phyloP scores from a whole-genome alignment of 2,888 invertebrate species.

The Drosophila nigritarsus region DNA sequence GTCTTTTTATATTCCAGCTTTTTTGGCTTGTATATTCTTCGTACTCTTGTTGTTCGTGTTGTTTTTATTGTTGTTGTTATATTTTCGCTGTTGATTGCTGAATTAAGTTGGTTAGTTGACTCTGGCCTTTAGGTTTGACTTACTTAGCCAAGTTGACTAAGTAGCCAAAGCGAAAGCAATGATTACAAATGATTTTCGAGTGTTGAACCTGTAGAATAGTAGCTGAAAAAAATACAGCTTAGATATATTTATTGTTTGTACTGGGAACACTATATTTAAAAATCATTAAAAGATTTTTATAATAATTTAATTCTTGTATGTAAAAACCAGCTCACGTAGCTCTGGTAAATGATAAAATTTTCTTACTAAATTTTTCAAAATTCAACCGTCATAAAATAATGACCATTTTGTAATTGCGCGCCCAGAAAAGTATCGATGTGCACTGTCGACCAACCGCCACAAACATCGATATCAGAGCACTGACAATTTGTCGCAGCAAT shows the following conservation, averaged over 20 bases:
- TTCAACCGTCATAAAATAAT: not conserved
- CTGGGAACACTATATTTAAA: not conserved
- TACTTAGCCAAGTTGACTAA: constrained; percentile 1
- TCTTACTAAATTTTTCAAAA: not conserved
- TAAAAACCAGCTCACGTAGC: not conserved
- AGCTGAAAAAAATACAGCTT: not conserved
- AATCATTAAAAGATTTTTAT: not conserved
- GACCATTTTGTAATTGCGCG: not conserved
- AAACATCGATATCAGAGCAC: not conserved
- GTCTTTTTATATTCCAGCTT: constrained; percentile 57
- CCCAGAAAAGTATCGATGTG: not conserved
- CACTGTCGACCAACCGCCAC: constrained; percentile 28
- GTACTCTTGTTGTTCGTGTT: constrained; percentile 32
- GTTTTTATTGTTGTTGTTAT: constrained; percentile 30
- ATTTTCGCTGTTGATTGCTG: constrained; percentile 72
- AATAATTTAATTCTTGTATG: not conserved
- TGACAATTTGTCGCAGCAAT: not conserved
- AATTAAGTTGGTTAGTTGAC: constrained; percentile 71
- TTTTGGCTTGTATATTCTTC: constrained; percentile 19
- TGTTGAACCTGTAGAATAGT: not conserved
- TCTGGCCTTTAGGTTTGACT: constrained; percentile 1
- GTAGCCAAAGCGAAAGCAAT: constrained; percentile 1
- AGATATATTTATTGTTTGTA: not conserved
- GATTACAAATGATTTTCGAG: not conserved
- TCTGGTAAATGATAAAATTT: not conserved